Percentiles rank a stretch among this genome's conserved stretches.
Evolutionary conservation across 2,113 vertebrate species (phyloP).

Genomic region (Nothobranchius kuhntae): DNA sequence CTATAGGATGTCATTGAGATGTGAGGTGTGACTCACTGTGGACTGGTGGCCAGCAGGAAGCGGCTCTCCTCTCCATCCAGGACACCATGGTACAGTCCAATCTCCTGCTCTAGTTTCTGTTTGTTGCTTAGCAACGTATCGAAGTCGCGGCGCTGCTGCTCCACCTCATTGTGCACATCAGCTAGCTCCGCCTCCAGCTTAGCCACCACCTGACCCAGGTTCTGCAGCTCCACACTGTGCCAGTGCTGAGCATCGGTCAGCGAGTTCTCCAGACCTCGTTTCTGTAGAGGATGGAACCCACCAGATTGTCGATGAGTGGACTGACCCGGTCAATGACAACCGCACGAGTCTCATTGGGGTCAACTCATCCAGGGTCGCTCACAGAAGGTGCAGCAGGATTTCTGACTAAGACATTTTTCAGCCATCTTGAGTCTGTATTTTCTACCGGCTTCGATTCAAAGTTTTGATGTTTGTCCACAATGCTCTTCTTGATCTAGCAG

Average conservation of each 20-base stretch:
- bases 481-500: no score
- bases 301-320: neutral
- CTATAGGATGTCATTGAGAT: no score
- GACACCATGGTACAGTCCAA: slow-evolving; percentile 86
- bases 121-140: slow-evolving; percentile 84
- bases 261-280: slow-evolving; percentile 91
- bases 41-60: slow-evolving; percentile 50
- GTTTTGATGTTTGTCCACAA: no score
- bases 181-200: slow-evolving; percentile 89
- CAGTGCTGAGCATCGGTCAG: slow-evolving; percentile 88
- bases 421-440: no score
- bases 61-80: slow-evolving; percentile 88
- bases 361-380: no score
- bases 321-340: neutral
- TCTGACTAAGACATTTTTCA: no score
- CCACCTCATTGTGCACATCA: slow-evolving; percentile 84
- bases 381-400: no score
- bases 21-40: slow-evolving; percentile 40
- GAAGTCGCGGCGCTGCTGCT: slow-evolving; percentile 86
- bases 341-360: no score
- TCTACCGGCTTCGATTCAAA: no score
- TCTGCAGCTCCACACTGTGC: slow-evolving; percentile 93
- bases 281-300: slow-evolving; percentile 69
- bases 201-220: slow-evolving; percentile 86
- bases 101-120: slow-evolving; percentile 86